Evolutionary conservation across 1,140 invertebrate species (phyloP).

Genomic region (Drosophila elegans): DNA sequence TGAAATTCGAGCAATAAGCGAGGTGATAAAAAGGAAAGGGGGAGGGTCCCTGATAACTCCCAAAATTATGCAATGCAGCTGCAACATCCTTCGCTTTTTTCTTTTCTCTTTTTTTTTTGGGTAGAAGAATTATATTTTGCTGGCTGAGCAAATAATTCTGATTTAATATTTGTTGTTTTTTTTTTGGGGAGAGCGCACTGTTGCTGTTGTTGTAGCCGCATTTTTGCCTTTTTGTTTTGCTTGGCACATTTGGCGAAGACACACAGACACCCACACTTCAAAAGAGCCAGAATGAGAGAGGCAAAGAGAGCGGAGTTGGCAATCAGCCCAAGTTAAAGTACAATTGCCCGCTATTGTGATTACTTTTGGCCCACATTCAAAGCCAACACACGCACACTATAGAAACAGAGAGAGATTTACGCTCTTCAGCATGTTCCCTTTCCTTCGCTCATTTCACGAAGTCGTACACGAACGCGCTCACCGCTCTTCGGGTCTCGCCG

Average conservation of each 20-base stretch:
- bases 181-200: constrained; percentile 23
- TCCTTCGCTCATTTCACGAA: constrained; percentile 15
- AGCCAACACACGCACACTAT: constrained; percentile 20
- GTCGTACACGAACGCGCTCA: constrained; percentile 3
- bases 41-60: constrained; percentile 23
- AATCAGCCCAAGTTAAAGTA: constrained; percentile 58
- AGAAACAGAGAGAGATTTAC: constrained; percentile 12
- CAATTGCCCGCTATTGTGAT: constrained; percentile 77
- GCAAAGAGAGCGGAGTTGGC: constrained; percentile 8
- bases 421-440: constrained; percentile 35
- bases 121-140: constrained; percentile 36
- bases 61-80: constrained; percentile 46
- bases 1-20: constrained; percentile 50
- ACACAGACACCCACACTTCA: constrained; percentile 27
- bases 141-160: constrained; percentile 25
- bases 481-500: constrained; percentile 31
- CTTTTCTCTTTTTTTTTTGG: not conserved
- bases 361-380: constrained; percentile 80
- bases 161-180: constrained; percentile 14
- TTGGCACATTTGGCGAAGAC: constrained; percentile 66
- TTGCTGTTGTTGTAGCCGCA: constrained; percentile 53
- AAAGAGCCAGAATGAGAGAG: constrained; percentile 16
- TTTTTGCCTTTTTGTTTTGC: constrained; percentile 83
- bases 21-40: constrained; percentile 34
- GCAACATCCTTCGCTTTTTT: constrained; percentile 5